phyloP scores from a whole-genome alignment of 2,797 vertebrate species.

The Galago senegalensis region DNA sequence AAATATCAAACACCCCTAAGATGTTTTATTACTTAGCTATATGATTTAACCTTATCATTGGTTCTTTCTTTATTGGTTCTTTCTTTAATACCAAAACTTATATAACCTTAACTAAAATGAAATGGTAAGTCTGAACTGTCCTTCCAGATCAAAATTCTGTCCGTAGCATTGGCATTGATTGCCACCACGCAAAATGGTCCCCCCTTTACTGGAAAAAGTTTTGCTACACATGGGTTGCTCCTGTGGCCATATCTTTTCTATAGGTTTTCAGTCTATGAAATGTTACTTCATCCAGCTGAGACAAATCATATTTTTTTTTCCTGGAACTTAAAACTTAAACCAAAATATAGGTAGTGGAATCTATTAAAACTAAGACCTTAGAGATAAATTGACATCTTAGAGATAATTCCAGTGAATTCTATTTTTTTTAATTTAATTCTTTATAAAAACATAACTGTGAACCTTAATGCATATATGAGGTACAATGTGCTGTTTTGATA shows the following conservation, averaged over 20 bases:
- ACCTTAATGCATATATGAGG: no score
- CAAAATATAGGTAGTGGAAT: neutral
- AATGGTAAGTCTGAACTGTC: neutral
- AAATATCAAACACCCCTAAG: no score
- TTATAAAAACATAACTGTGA: no score
- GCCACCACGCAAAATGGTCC: neutral
- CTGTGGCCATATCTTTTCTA: accelerated
- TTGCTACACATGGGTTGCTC: neutral
- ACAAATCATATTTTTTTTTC: neutral
- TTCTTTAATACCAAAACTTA: no score
- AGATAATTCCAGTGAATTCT: neutral
- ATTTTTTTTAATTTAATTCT: no score
- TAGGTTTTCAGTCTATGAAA: neutral
- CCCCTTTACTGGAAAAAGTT: neutral
- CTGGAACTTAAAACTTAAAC: neutral
- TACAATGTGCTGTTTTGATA: no score
- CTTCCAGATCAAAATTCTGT: neutral
- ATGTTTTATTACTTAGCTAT: neutral
- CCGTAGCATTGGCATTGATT: neutral
- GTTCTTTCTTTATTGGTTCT: neutral
- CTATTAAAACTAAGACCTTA: neutral
- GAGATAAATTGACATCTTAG: neutral
- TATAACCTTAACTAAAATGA: neutral
- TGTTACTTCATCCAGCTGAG: neutral
- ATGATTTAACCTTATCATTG: neutral